A percentile compares a stretch with the other conserved stretches of the same genome.
These are phyloP conservation scores for Drosophila pectinifera DNA, from an alignment of 1,140 invertebrate species.

Conservation along the genomic window DNA sequence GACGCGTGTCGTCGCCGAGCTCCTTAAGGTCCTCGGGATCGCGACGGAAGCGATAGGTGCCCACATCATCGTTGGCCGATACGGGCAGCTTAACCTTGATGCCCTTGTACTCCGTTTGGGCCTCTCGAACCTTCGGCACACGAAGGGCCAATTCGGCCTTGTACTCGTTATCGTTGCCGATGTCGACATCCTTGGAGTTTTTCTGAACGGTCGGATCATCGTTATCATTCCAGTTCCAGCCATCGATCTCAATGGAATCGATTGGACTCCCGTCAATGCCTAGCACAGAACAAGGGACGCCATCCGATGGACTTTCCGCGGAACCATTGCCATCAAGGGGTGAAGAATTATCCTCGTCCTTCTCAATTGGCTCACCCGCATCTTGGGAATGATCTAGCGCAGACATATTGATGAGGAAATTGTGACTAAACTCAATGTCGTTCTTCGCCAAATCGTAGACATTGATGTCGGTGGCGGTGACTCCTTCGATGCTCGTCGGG, in stretches of 20 bases:
- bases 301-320: neutral
- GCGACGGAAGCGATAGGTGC: slow-evolving; percentile 71
- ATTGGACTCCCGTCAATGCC: slow-evolving; percentile 51
- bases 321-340: neutral
- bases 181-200: slow-evolving; percentile 30
- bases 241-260: slow-evolving; percentile 68
- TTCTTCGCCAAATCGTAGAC: slow-evolving; percentile 49
- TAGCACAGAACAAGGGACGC: slow-evolving; percentile 10
- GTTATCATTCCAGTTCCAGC: slow-evolving; percentile 49
- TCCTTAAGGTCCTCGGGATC: slow-evolving; percentile 46
- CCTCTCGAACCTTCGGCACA: slow-evolving; percentile 57
- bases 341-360: neutral
- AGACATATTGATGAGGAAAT: slow-evolving; percentile 45
- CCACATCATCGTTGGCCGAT: slow-evolving; percentile 44
- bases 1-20: slow-evolving; percentile 61
- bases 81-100: slow-evolving; percentile 64
- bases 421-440: slow-evolving; percentile 56
- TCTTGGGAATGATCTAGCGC: slow-evolving; percentile 1
- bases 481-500: neutral
- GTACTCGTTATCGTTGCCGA: slow-evolving; percentile 65
- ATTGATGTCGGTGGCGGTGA: slow-evolving; percentile 54
- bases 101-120: slow-evolving; percentile 55
- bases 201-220: slow-evolving; percentile 56
- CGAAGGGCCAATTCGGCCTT: slow-evolving; percentile 42
- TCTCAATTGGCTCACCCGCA: neutral